Evolutionary conservation across 1,140 invertebrate species (phyloP), one percentile per base, ranked within the genome.

Genomic region (Euura lappo): DNA sequence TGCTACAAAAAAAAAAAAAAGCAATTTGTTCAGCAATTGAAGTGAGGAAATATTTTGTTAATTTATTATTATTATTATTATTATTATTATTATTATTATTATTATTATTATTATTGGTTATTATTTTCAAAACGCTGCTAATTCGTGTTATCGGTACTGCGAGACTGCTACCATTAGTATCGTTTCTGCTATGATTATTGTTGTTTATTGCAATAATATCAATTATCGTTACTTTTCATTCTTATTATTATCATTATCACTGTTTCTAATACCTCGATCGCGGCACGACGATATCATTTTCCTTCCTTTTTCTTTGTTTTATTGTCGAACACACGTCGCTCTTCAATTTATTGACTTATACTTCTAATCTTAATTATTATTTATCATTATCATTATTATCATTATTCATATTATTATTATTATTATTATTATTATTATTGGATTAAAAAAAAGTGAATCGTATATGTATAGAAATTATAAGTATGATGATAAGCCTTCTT

Each of bases 331-430:
- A n/a, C 51, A 60, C 51, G 8, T n/a, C 13, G 51, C 51, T 60
- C 51, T n/a, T n/a, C 4, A 28, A 60, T 60, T 60, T 60, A 60
- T 60, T n/a, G 51, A 60, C 51, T 60, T 6, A 60, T n/a, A 11
- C 51, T 60, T 60, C 10, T 60, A 68, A 44, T 65, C 65, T 75
- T 72, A 71, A 77, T 77, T 73, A 70, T 69, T 46, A 71, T 75
- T 45, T 72, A 69, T 65, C 69, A 46, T 73, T 68, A 70, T 46
- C 45, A 28, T 69, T 68, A 64, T 71, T 64, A 71, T 28, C 28
- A 28, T 28, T 28, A 65, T 69, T 51, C 71, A 13, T 3, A 60
- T 71, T 65, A 73, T 69, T 72, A 69, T 65, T 71, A 46, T 73
- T 68, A 69, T 65, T 71, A 46, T 73, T 68, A 64, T 71, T 64